Base-by-base conservation (phyloP, 2,888 invertebrate genomes). In the Apamea anceps region DNA sequence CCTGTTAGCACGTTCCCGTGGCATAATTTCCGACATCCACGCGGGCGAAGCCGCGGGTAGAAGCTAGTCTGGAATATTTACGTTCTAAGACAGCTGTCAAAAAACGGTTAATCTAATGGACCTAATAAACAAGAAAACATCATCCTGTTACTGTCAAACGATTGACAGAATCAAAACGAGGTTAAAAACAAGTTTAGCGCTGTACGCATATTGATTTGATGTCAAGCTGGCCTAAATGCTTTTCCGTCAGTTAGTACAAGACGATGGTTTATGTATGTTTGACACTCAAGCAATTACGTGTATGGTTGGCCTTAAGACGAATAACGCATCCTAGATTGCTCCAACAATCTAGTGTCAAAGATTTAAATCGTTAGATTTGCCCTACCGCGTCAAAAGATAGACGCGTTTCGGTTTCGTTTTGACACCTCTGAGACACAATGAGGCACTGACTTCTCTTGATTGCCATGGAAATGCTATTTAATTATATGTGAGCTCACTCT, bases 201-300 rank as follows among this genome's bases (percentile, higher is more conserved):
- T n/a, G 12, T 60, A n/a, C 37, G 12, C 3, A 37, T 18, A n/a
- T 37, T 72, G 12, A 12, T 37, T 37, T n/a, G 57, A 7, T 0
- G n/a, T n/a, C 6, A n/a, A n/a, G 25, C 25, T 3, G 0, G 7
- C 6, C 0, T 51, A 45, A 70, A 65, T 21, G 54, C 32, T 51
- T 7, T 42, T 6, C 7, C 37, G 1, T 32, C 54, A 13, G 32
- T n/a, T 13, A 68, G n/a, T 60, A 37, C 28, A 60, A 66, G 57
- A 75, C 42, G 37, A 21, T 42, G n/a, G 54, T 54, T n/a, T 15
- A 78, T 65, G 51, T 48, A 82, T 73, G 57, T 63, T 70, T 71
- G 68, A 68, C 65, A 45, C 37, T 66, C 68, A 54, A 83, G 75
- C 84, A 84, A 85, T 86, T 84, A 75, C 74, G 57, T 70, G 65